Conservation (phyloP, 2,888 invertebrate species). For the Pyrgus malvae region DNA sequence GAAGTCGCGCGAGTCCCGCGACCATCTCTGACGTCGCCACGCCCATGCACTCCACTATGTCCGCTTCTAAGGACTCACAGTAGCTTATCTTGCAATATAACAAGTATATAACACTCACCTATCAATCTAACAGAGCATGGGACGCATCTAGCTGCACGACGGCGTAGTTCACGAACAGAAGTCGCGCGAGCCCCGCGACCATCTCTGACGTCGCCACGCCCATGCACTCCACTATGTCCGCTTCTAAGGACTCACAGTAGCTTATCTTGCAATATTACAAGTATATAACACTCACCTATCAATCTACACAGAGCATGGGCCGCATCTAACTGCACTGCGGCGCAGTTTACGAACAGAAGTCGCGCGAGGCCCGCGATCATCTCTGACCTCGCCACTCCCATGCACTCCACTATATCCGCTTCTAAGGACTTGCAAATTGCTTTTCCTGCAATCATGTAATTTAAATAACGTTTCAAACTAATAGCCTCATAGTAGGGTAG, state of each 20-base stretch:
- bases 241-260: slow-evolving; percentile 84
- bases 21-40: too few species aligned
- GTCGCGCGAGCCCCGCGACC: slow-evolving; percentile 58
- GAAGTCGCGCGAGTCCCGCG: too few species aligned
- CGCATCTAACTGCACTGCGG: slow-evolving; percentile 68
- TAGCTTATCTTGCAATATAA: too few species aligned
- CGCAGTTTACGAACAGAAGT: slow-evolving; percentile 63
- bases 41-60: too few species aligned
- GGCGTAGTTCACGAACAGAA: too few species aligned
- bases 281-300: slow-evolving; percentile 46
- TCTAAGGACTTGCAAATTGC: slow-evolving; percentile 84
- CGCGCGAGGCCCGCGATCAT: slow-evolving; percentile 66
- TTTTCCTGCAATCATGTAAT: slow-evolving; percentile 68
- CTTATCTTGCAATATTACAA: not conserved
- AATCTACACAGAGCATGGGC: slow-evolving; percentile 59
- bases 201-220: slow-evolving; percentile 80
- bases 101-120: slow-evolving; percentile 41
- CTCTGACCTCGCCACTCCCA: slow-evolving; percentile 80
- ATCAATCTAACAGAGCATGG: slow-evolving; percentile 56
- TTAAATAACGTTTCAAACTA: too few species aligned
- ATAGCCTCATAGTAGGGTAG: too few species aligned
- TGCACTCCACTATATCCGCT: slow-evolving; percentile 81
- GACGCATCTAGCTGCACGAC: too few species aligned
- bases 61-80: too few species aligned
- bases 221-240: slow-evolving; percentile 82